Base-by-base conservation (phyloP, 2,888 invertebrate genomes). In the Pachliopta kotzebuea region DNA sequence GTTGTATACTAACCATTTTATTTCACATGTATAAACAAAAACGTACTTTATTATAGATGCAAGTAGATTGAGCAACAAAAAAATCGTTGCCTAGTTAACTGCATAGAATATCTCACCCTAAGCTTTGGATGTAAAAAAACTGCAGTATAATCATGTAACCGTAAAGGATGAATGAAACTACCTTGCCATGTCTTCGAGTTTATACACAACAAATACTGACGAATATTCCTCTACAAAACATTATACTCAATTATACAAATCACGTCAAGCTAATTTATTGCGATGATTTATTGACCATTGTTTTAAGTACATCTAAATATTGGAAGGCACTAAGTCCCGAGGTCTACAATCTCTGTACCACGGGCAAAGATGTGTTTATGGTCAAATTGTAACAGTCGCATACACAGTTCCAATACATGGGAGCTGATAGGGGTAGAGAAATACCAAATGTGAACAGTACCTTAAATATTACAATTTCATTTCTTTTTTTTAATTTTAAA, bases 251-350 rank as follows among this genome's bases (percentile, higher is more conserved):
- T n/a, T 20, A 18, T n/a, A 45, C 49, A n/a, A 60, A 65, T 54
- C 23, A 54, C 37, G 11, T 23, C 50, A 21, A 3, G 7, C 11
- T 52, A 52, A 52, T 21, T 52, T 52, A 45, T 45, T 45, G 45
- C 45, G 37, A 65, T 60, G 63, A 63, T 23, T 61, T 68, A 63
- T 60, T 58, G 58, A 69, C 61, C 56, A 42, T 67, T 65, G 70
- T 75, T 76, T 80, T 82, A 85, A 84, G 83, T 84, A 88, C 84
- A 78, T 76, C 84, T 87, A 85, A 81, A 76, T 78, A 77, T 77
- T 80, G 80, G 81, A 90, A 90, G 90, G 90, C 90, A 90, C 90
- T 90, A 89, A 81, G 81, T 86, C 86, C 85, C 86, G 88, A 89
- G n/a, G 79, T 78, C 87, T 89, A 90, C 85, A 66, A 85, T 87